phyloP scores from a whole-genome alignment of 2,888 invertebrate genomes.

The Leptura quadrifasciata region DNA sequence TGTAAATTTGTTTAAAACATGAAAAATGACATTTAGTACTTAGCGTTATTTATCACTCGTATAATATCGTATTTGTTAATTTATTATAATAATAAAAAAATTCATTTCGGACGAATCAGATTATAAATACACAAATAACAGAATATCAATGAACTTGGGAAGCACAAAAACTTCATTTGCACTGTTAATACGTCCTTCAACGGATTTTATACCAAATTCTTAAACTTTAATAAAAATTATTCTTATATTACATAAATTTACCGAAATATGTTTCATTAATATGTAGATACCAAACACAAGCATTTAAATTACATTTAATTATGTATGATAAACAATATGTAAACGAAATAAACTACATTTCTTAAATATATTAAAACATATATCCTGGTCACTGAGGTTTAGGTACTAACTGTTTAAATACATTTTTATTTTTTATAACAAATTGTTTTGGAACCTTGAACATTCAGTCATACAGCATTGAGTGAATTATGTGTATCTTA shows the following conservation, averaged over 20 bases:
- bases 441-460: conserved; percentile 23
- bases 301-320: background rate
- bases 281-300: background rate
- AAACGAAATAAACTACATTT: conserved; percentile 4
- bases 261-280: background rate
- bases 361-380: background rate
- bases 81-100: background rate
- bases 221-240: background rate
- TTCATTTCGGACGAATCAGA: background rate
- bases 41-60: background rate
- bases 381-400: background rate
- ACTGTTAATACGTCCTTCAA: background rate
- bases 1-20: background rate
- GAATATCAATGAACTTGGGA: conserved; percentile 5
- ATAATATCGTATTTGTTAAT: background rate
- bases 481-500: background rate
- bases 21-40: background rate
- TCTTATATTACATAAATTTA: background rate
- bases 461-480: background rate
- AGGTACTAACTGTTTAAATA: conserved; percentile 25
- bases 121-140: background rate
- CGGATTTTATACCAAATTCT: background rate
- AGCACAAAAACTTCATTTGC: background rate
- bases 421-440: conserved; percentile 16
- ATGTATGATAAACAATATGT: conserved; percentile 8